Conservation (phyloP, 2,113 vertebrate species). For the Gnathonemus longibarbis region DNA sequence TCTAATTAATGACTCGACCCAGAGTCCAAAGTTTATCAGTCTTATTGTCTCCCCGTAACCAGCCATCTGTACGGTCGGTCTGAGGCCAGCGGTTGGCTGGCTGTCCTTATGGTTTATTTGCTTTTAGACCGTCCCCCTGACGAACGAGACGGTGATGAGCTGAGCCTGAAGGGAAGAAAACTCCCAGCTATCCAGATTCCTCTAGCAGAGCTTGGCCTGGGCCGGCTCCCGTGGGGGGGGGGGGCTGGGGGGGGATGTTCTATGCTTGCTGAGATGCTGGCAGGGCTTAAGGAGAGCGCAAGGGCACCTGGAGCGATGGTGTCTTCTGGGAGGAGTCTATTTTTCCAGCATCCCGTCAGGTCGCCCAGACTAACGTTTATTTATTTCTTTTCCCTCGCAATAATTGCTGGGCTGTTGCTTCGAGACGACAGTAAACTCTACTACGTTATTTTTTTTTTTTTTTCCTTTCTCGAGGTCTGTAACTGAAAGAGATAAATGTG, state of each 20-base stretch:
- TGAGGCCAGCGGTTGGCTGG: not conserved
- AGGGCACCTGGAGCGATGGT: not conserved
- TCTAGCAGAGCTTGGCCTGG: not conserved
- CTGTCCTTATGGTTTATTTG: not conserved
- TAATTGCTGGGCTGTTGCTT: not conserved
- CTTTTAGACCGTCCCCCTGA: not conserved
- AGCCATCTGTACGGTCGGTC: conserved; percentile 9
- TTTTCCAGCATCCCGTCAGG: conserved; percentile 12
- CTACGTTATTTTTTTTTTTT: not conserved
- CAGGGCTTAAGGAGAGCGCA: conserved; percentile 13
- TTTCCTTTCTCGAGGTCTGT: not conserved
- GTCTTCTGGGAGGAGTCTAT: conserved; percentile 16
- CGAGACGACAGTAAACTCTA: not conserved
- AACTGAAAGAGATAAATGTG: conserved; percentile 1
- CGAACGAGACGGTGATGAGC: not conserved
- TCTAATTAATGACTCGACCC: not conserved
- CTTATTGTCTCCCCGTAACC: not conserved
- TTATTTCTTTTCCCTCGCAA: conserved; percentile 6
- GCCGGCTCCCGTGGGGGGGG: not conserved
- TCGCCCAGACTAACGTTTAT: not conserved
- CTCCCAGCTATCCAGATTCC: not conserved
- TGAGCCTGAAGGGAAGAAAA: not conserved
- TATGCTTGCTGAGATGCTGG: not conserved
- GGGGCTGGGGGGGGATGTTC: not conserved
- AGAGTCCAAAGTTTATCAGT: conserved; percentile 24